Conservation (phyloP, 1,140 invertebrate genomes). For the Ephestia elutella region DNA sequence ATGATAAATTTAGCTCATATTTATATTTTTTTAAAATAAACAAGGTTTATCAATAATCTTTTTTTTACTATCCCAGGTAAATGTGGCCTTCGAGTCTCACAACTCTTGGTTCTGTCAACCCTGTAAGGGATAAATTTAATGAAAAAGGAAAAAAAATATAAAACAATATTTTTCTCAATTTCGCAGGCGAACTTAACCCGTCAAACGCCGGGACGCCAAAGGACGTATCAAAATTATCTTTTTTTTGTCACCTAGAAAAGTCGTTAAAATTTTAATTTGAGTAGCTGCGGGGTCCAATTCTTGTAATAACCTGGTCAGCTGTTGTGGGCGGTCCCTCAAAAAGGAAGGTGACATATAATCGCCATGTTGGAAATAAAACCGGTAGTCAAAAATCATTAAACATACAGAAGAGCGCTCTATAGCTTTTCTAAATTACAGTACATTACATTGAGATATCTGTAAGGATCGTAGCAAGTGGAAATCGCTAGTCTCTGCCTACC, state of each 20-base stretch:
- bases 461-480: too few species aligned
- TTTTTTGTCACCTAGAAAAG: conserved; percentile 3
- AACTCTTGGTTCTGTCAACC: too few species aligned
- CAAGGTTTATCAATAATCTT: too few species aligned
- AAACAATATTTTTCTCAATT: background rate
- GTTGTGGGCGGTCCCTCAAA: conserved; percentile 12
- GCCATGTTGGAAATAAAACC: conserved; percentile 9
- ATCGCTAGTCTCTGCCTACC: too few species aligned
- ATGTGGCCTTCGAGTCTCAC: too few species aligned
- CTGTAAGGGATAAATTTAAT: too few species aligned
- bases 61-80: too few species aligned
- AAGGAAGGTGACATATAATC: conserved; percentile 18
- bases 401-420: background rate
- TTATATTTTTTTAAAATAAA: too few species aligned
- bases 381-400: conserved; percentile 2
- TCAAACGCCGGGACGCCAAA: background rate
- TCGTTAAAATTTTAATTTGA: conserved; percentile 14
- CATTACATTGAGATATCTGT: too few species aligned
- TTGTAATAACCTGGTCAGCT: conserved; percentile 14
- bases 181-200: background rate
- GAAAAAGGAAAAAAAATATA: background rate
- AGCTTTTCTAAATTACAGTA: too few species aligned
- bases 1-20: too few species aligned
- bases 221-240: background rate
- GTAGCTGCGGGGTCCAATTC: conserved; percentile 9